Conservation (phyloP, 2,113 vertebrate species). For the Phyllopteryx taeniolatus region DNA sequence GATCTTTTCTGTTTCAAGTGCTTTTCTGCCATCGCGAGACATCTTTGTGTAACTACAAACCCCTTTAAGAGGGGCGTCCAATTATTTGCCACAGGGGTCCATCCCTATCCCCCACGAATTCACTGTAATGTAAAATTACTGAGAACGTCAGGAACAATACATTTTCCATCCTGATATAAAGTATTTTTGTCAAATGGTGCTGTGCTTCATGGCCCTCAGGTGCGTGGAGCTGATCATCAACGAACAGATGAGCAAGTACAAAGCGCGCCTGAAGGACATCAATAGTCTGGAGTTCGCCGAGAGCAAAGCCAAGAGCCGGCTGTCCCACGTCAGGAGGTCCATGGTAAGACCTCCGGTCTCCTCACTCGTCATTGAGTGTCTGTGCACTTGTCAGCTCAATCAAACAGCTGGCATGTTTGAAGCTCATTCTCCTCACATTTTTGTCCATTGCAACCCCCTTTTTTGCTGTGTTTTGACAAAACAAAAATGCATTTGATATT, state of each 20-base stretch:
- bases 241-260: slow-evolving; percentile 98
- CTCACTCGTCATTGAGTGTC: slow-evolving; percentile 20
- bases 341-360: slow-evolving; percentile 80
- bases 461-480: too few species aligned
- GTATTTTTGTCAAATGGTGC: not conserved
- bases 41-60: too few species aligned
- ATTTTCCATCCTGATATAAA: not conserved
- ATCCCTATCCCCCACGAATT: too few species aligned
- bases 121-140: too few species aligned
- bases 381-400: slow-evolving; percentile 16
- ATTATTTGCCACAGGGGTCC: too few species aligned
- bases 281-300: slow-evolving; percentile 96
- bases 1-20: too few species aligned
- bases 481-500: too few species aligned
- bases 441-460: too few species aligned
- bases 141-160: not conserved
- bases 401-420: slow-evolving; percentile 42
- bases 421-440: not conserved
- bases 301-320: slow-evolving; percentile 91
- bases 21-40: too few species aligned
- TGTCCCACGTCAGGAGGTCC: slow-evolving; percentile 89
- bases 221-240: slow-evolving; percentile 92
- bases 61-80: too few species aligned
- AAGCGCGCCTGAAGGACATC: slow-evolving; percentile 94
- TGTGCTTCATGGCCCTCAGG: slow-evolving; percentile 50